A percentile compares a stretch with the other conserved stretches of the same genome.
Evolutionary conservation across 2,113 vertebrate genomes (phyloP).

Genomic region (Callopanchax toddi): DNA sequence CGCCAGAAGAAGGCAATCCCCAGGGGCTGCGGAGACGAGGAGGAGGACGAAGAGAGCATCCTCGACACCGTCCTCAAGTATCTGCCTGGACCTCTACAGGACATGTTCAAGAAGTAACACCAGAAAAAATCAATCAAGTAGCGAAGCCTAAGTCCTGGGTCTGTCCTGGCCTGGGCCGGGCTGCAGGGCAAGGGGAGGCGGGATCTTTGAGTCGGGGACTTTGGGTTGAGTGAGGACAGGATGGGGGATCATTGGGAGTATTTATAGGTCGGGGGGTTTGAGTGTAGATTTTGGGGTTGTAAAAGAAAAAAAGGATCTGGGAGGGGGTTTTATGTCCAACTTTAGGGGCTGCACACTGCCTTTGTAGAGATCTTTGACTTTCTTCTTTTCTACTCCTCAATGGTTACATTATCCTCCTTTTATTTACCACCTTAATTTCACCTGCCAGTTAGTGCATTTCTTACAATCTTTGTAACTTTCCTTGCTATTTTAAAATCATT

Average conservation of each 20-base stretch:
- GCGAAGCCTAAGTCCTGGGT: conserved; percentile 39
- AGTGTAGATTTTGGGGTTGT: conserved; percentile 12
- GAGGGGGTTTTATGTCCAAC: conserved; percentile 52
- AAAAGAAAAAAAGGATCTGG: neutral
- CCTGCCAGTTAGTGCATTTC: conserved; percentile 62
- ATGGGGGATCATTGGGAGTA: neutral
- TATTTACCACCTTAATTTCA: conserved; percentile 41
- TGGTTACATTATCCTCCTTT: conserved; percentile 33
- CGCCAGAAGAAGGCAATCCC: conserved; percentile 97
- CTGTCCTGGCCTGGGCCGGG: conserved; percentile 47
- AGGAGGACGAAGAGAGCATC: conserved; percentile 97
- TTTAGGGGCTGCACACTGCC: conserved; percentile 77
- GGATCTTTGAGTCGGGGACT: conserved; percentile 27
- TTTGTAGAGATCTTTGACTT: conserved; percentile 61
- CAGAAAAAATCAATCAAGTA: conserved; percentile 32
- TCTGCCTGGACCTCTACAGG: conserved; percentile 95
- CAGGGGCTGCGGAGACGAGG: conserved; percentile 91
- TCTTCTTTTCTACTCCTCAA: conserved; percentile 59
- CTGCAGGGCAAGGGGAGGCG: conserved; percentile 57
- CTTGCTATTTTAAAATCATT: conserved; percentile 7
- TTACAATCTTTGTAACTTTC: neutral
- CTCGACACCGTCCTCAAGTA: conserved; percentile 98
- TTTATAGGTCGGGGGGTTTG: conserved; percentile 13
- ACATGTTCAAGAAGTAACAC: conserved; percentile 99
- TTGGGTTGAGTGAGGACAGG: conserved; percentile 25